phyloP scores from a whole-genome alignment of 2,797 vertebrate species.

The Neomorphus geoffroyi region DNA sequence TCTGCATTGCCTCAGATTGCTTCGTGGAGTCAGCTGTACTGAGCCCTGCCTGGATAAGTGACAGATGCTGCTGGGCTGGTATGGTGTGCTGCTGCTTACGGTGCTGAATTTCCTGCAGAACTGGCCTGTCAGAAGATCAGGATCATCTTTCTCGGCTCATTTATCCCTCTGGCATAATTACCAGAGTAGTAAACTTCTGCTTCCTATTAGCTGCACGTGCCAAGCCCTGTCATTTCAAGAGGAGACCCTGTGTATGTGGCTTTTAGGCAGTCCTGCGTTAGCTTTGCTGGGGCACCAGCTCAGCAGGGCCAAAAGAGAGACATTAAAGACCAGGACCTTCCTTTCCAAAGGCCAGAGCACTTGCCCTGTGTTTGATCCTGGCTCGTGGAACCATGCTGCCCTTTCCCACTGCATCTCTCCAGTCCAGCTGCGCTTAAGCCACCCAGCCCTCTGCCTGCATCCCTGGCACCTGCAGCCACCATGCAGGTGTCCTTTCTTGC shows the following conservation, averaged over 20 bases:
- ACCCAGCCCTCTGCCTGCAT: not conserved
- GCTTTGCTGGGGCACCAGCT: not conserved
- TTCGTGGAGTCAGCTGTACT: not conserved
- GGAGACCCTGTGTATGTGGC: not conserved
- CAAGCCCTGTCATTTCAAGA: not conserved
- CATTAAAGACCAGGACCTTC: accelerated
- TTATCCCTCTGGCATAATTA: constrained; percentile 21
- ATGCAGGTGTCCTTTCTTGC: not conserved
- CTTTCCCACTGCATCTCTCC: not conserved
- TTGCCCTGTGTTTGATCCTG: not conserved
- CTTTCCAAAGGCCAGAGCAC: not conserved
- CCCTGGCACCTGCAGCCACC: not conserved
- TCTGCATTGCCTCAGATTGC: not conserved
- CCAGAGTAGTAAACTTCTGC: not conserved
- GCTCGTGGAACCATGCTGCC: not conserved
- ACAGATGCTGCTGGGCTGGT: constrained; percentile 9
- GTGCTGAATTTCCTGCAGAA: constrained; percentile 57
- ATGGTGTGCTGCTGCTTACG: not conserved
- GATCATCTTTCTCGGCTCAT: constrained; percentile 15
- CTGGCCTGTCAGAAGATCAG: constrained; percentile 32
- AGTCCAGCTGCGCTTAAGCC: not conserved
- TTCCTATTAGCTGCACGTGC: not conserved
- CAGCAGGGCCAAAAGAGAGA: not conserved
- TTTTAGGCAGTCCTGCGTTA: not conserved
- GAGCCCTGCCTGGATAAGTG: constrained; percentile 40